Evolutionary conservation across 2,888 invertebrate genomes (phyloP).

Genomic region (Plagodis dolabraria): DNA sequence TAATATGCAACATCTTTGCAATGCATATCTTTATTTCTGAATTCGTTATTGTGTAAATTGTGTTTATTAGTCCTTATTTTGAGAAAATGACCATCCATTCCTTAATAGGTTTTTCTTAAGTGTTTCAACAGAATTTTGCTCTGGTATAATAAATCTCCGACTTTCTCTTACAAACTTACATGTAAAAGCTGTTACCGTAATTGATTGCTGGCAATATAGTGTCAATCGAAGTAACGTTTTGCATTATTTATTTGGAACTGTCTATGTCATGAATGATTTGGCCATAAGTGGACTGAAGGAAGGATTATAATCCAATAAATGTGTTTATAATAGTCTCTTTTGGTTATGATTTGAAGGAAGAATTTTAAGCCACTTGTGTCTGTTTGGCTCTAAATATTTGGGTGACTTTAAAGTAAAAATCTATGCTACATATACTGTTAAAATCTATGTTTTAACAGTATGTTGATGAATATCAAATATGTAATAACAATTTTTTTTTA

Average conservation of each 20-base stretch:
- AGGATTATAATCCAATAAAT: no score
- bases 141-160: conserved; percentile 42
- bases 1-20: conserved; percentile 14
- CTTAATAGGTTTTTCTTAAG: conserved; percentile 15
- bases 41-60: conserved; percentile 2
- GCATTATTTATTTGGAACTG: conserved; percentile 17
- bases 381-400: no score
- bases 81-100: conserved; percentile 7
- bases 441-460: no score
- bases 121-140: conserved; percentile 42
- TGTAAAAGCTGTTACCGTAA: conserved; percentile 46
- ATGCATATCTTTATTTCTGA: conserved; percentile 10
- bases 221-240: conserved; percentile 53
- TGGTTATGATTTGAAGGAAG: no score
- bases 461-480: no score
- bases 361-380: no score
- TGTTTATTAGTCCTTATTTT: conserved; percentile 1
- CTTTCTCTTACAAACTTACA: conserved; percentile 34
- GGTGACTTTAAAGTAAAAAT: no score
- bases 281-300: no score
- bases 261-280: conserved; percentile 6
- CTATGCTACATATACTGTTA: no score
- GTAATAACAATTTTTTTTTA: no score
- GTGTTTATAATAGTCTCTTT: no score
- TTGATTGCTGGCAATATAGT: conserved; percentile 47